Evolutionary conservation across 2,888 invertebrate species (phyloP).

Genomic region (Aleiodes leptofemur): DNA sequence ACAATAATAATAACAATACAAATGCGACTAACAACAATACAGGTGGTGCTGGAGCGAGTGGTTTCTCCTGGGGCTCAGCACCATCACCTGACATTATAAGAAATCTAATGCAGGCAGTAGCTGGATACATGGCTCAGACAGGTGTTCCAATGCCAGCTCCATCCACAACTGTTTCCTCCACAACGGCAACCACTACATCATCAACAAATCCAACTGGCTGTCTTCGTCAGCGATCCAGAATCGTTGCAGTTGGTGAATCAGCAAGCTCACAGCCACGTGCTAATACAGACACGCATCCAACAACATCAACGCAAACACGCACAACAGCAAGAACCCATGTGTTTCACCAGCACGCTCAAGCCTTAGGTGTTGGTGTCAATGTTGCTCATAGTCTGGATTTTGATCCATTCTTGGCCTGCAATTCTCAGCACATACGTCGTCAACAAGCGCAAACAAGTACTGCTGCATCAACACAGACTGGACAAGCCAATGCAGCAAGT

Average conservation of each 20-base stretch:
- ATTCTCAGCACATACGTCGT: constrained; percentile 81
- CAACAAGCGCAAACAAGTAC: constrained; percentile 56
- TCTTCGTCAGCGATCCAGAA: constrained; percentile 55
- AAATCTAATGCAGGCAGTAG: constrained; percentile 78
- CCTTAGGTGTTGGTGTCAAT: constrained; percentile 76
- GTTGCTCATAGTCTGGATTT: constrained; percentile 73
- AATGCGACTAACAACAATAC: constrained; percentile 58
- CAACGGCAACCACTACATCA: constrained; percentile 48
- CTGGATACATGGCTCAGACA: constrained; percentile 74
- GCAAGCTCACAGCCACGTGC: constrained; percentile 75
- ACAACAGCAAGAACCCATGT: constrained; percentile 83
- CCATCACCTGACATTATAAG: constrained; percentile 77
- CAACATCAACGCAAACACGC: constrained; percentile 83
- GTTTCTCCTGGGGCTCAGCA: constrained; percentile 75
- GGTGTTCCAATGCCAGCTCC: constrained; percentile 54
- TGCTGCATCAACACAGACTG: constrained; percentile 62
- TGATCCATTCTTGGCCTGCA: constrained; percentile 84
- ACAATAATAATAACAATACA: constrained; percentile 55
- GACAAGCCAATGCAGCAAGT: constrained; percentile 76
- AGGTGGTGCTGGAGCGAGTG: constrained; percentile 56
- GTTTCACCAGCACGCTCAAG: constrained; percentile 77
- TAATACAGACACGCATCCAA: constrained; percentile 83
- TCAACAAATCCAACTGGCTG: constrained; percentile 47
- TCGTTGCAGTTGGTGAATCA: constrained; percentile 61
- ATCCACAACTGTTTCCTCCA: constrained; percentile 32